A percentile compares a stretch with the other conserved stretches of the same genome.
phyloP scores from a whole-genome alignment of 2,113 vertebrate species.

The Synodontis membranacea region DNA sequence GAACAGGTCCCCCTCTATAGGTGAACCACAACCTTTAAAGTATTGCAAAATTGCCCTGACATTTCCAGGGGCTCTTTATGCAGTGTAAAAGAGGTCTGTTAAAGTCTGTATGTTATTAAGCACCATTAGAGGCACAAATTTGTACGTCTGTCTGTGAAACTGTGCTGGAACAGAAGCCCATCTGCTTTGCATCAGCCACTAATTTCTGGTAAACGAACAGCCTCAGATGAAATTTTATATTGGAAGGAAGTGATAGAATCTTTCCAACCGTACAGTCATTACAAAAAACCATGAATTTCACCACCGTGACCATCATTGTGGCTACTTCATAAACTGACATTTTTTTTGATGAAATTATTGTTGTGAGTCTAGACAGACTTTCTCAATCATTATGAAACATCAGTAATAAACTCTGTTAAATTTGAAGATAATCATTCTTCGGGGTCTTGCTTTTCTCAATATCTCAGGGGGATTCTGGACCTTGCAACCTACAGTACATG shows the following conservation, averaged over 20 bases:
- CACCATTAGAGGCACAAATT: constrained; percentile 43
- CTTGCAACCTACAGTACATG: not conserved
- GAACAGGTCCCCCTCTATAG: not conserved
- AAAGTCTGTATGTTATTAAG: constrained; percentile 48
- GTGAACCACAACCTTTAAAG: constrained; percentile 28
- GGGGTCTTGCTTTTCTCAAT: constrained; percentile 27
- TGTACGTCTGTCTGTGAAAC: constrained; percentile 33
- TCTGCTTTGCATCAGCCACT: constrained; percentile 58
- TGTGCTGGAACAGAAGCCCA: constrained; percentile 36
- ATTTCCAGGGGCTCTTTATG: constrained; percentile 14
- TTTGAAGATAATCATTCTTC: constrained; percentile 29
- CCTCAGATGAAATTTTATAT: constrained; percentile 31
- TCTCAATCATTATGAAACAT: not conserved
- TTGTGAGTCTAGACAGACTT: not conserved
- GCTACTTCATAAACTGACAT: constrained; percentile 1
- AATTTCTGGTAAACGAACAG: constrained; percentile 37
- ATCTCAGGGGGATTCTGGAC: constrained; percentile 4
- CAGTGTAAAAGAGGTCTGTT: constrained; percentile 42
- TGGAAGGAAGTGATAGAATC: constrained; percentile 34
- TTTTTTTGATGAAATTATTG: not conserved
- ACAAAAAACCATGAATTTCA: constrained; percentile 26
- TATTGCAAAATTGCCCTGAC: constrained; percentile 5
- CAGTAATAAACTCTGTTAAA: not conserved
- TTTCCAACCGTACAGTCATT: constrained; percentile 37
- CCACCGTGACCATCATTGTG: constrained; percentile 21